These are phyloP conservation scores for Gasterosteus aculeatus DNA, from an alignment of 2,113 vertebrate species.

Conservation along the genomic window DNA sequence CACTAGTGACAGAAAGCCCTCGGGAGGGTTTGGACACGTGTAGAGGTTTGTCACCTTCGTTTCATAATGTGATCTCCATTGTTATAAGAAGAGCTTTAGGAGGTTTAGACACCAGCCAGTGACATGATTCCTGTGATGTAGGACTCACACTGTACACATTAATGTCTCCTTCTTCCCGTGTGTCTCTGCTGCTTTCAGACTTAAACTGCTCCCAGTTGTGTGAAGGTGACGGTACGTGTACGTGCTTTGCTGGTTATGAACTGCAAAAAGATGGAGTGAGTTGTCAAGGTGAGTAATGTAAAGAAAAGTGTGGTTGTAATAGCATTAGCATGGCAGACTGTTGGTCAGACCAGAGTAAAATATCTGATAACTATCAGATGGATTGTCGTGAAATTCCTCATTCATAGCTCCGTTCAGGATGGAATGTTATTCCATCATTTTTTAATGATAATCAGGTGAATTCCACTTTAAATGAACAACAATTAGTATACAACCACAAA, in stretches of 20 bases:
- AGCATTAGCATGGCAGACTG: not conserved
- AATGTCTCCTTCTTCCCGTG: not conserved
- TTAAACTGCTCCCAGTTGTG: conserved; percentile 88
- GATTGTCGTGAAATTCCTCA: not conserved
- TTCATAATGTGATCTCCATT: conserved; percentile 2
- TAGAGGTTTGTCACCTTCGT: conserved; percentile 47
- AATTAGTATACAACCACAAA: too few relatives aligned
- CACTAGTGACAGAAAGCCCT: not conserved
- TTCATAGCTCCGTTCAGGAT: not conserved
- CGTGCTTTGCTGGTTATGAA: conserved; percentile 87
- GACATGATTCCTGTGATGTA: not conserved
- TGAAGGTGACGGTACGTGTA: conserved; percentile 84
- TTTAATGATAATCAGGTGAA: not conserved
- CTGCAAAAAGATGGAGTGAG: conserved; percentile 85
- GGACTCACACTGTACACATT: not conserved
- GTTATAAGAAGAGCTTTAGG: not conserved
- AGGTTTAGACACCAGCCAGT: not conserved
- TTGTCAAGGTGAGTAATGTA: conserved; percentile 85
- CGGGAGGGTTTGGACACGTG: conserved; percentile 4
- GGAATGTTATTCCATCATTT: not conserved
- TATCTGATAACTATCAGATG: not conserved
- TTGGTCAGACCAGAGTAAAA: not conserved
- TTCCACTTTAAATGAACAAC: too few relatives aligned
- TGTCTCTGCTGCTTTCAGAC: conserved; percentile 36
- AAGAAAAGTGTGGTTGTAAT: not conserved